phyloP scores from a whole-genome alignment of 2,113 vertebrate genomes.

The Pungitius pungitius region DNA sequence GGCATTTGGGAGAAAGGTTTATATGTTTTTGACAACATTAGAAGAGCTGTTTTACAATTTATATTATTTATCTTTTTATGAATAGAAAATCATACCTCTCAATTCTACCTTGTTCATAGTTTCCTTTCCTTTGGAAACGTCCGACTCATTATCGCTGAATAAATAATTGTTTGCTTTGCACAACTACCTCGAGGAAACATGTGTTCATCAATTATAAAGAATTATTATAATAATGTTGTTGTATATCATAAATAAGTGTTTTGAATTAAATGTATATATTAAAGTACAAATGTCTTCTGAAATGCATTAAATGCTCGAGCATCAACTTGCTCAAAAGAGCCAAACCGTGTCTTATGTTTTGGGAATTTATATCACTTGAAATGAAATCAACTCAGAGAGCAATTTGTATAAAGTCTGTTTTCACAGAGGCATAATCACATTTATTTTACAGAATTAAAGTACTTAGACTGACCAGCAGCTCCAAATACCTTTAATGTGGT shows the following conservation, averaged over 20 bases:
- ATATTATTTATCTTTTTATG: neutral
- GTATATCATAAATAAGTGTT: slow-evolving; percentile 18
- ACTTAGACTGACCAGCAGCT: slow-evolving; percentile 81
- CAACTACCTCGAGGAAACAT: neutral
- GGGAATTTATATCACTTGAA: slow-evolving; percentile 24
- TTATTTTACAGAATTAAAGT: slow-evolving; percentile 68
- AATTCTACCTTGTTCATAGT: slow-evolving; percentile 1
- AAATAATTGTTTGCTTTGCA: slow-evolving; percentile 22
- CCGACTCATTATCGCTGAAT: neutral
- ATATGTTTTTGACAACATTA: slow-evolving; percentile 26
- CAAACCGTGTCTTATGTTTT: slow-evolving; percentile 27
- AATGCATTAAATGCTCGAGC: slow-evolving; percentile 39
- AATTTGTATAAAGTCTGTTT: slow-evolving; percentile 46
- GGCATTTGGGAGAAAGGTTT: slow-evolving; percentile 9
- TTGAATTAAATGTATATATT: slow-evolving; percentile 34
- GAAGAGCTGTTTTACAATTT: slow-evolving; percentile 36
- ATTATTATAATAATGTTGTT: neutral
- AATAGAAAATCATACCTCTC: slow-evolving; percentile 7
- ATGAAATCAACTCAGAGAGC: slow-evolving; percentile 50
- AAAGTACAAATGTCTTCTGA: slow-evolving; percentile 33
- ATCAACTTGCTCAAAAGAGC: slow-evolving; percentile 35
- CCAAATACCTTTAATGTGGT: slow-evolving; percentile 72
- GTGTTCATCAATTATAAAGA: slow-evolving; percentile 1
- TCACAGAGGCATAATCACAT: slow-evolving; percentile 47
- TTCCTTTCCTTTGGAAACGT: neutral